Percentiles rank a stretch among this genome's conserved stretches.
Evolutionary conservation across 2,113 vertebrate species (phyloP).

Genomic region (Rhabdomys dilectus): DNA sequence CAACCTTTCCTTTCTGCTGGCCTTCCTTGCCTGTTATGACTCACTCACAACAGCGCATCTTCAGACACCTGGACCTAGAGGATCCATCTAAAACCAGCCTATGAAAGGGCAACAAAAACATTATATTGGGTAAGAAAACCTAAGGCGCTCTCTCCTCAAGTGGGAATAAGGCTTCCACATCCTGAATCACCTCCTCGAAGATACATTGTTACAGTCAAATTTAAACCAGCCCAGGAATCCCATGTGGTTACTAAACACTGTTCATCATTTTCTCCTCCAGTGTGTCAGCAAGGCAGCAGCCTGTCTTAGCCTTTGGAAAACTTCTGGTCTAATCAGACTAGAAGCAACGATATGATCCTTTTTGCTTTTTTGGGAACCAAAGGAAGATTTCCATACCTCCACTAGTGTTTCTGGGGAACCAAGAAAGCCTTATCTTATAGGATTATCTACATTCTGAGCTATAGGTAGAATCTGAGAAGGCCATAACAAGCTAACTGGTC

Average conservation of each 20-base stretch:
- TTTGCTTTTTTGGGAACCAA: constrained; percentile 49
- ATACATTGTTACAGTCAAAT: not conserved
- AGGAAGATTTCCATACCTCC: constrained; percentile 34
- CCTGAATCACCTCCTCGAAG: constrained; percentile 29
- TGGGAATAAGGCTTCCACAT: constrained; percentile 54
- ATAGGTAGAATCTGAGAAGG: not conserved
- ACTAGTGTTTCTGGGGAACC: constrained; percentile 46
- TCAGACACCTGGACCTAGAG: constrained; percentile 53
- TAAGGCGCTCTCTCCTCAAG: constrained; percentile 63
- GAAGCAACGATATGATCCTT: constrained; percentile 60
- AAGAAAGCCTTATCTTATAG: constrained; percentile 45
- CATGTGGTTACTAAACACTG: constrained; percentile 21
- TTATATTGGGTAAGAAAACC: constrained; percentile 45
- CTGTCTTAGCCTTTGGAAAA: constrained; percentile 15
- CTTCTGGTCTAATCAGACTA: constrained; percentile 59
- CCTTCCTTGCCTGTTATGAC: constrained; percentile 54
- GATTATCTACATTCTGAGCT: constrained; percentile 43
- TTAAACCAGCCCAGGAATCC: constrained; percentile 37
- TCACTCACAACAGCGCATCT: constrained; percentile 32
- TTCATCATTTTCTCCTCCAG: constrained; percentile 52
- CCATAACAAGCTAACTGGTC: constrained; percentile 31
- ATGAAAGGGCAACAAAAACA: constrained; percentile 60
- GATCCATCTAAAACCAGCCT: constrained; percentile 69
- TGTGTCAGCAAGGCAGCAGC: constrained; percentile 7
- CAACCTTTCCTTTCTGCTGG: constrained; percentile 37